Percentiles rank a stretch among this genome's conserved stretches.
Evolutionary conservation across 2,888 invertebrate genomes (phyloP).

Genomic region (Cephonodes hylas): DNA sequence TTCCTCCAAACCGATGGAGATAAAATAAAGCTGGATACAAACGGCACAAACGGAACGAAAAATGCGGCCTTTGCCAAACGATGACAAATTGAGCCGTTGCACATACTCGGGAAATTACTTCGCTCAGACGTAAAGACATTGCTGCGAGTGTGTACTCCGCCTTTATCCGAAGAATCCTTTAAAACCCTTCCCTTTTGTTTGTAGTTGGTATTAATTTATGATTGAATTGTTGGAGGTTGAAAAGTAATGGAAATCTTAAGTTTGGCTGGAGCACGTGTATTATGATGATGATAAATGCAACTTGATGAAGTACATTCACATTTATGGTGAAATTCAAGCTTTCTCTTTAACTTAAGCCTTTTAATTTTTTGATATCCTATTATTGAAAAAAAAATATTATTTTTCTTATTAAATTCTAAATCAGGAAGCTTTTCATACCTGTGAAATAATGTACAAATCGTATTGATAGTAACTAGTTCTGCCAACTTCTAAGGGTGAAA

Average conservation of each 20-base stretch:
- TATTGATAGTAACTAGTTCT: too few relatives aligned
- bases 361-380: too few relatives aligned
- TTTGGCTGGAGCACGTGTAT: too few relatives aligned
- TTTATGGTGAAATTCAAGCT: too few relatives aligned
- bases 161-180: neutral
- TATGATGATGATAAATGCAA: too few relatives aligned
- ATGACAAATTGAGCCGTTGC: conserved; percentile 22
- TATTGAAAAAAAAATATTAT: too few relatives aligned
- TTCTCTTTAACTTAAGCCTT: too few relatives aligned
- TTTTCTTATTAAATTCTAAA: too few relatives aligned
- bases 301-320: too few relatives aligned
- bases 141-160: neutral
- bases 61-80: conserved; percentile 20
- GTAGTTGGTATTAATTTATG: neutral
- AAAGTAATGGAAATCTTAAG: neutral
- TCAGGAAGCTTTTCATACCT: too few relatives aligned
- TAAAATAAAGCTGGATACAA: conserved; percentile 16
- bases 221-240: neutral
- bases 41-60: conserved; percentile 18
- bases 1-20: conserved; percentile 4
- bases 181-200: neutral
- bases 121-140: conserved; percentile 17
- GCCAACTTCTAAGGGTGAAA: too few relatives aligned
- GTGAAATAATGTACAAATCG: too few relatives aligned
- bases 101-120: conserved; percentile 3